Evolutionary conservation across 92 coral and sea anemone species (phyloP).

Genomic region (Pocillopora grandis): DNA sequence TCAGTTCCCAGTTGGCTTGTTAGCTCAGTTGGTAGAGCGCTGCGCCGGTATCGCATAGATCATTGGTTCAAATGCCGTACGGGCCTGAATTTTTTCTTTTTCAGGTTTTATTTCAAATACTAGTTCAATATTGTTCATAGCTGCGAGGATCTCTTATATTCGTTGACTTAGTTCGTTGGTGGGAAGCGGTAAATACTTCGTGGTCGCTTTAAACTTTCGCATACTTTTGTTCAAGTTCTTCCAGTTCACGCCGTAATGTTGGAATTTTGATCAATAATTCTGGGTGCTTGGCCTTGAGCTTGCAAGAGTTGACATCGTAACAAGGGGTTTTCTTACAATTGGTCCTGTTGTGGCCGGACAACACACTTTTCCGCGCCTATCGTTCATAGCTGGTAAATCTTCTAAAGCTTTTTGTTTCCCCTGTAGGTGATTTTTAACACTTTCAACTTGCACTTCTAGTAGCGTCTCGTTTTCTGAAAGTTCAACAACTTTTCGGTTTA

Average conservation of each 20-base stretch:
- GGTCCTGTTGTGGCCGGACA: slow-evolving; percentile 42
- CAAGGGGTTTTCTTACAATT: slow-evolving; percentile 21
- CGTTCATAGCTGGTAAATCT: slow-evolving; percentile 1
- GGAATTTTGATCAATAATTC: slow-evolving; percentile 24
- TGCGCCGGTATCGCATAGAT: no score
- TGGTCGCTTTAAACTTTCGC: background rate
- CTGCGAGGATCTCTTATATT: slow-evolving; percentile 22
- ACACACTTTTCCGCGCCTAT: slow-evolving; percentile 16
- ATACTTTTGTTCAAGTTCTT: slow-evolving; percentile 42
- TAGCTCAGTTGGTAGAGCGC: no score
- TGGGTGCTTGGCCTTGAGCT: slow-evolving; percentile 45
- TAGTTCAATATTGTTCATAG: no score
- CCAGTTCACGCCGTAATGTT: slow-evolving; percentile 41
- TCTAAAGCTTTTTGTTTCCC: slow-evolving; percentile 33
- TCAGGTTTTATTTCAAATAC: no score
- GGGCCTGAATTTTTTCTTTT: no score
- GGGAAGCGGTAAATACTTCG: no score
- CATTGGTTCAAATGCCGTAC: no score
- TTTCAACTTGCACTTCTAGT: slow-evolving; percentile 40
- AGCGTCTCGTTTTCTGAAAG: slow-evolving; percentile 45
- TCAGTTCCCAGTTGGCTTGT: no score
- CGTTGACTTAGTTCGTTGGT: background rate
- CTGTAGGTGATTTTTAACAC: slow-evolving; percentile 34
- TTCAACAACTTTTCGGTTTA: slow-evolving; percentile 47
- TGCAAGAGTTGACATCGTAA: background rate